These are phyloP conservation scores for Drosophila prostipennis DNA, from an alignment of 2,888 invertebrate genomes.

Conservation along the genomic window DNA sequence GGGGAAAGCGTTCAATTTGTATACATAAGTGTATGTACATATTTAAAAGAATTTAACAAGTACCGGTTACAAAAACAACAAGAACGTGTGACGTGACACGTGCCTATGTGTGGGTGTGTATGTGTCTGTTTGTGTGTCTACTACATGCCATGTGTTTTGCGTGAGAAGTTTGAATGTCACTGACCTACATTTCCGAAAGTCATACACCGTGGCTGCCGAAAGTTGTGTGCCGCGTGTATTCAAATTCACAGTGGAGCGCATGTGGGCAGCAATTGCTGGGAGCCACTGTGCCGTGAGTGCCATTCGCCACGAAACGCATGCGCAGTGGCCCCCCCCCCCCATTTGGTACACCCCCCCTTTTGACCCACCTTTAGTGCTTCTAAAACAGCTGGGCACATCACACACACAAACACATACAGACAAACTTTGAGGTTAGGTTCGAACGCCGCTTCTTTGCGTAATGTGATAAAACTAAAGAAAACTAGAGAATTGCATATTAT, in stretches of 20 bases:
- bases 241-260: background rate
- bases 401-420: background rate
- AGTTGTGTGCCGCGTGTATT: conserved; percentile 15
- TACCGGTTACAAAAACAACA: background rate
- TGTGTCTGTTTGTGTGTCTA: conserved; percentile 23
- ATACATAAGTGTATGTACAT: background rate
- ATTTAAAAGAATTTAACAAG: background rate
- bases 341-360: background rate
- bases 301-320: conserved; percentile 52
- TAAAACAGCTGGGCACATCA: conserved; percentile 55
- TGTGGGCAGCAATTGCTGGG: conserved; percentile 4
- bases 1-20: background rate
- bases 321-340: background rate
- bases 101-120: conserved; percentile 17
- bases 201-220: conserved; percentile 41
- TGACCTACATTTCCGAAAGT: conserved; percentile 77
- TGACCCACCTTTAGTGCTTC: background rate
- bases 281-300: conserved; percentile 18
- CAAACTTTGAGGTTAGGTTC: conserved; percentile 59
- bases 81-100: conserved; percentile 1
- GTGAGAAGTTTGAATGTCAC: conserved; percentile 64
- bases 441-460: conserved; percentile 53
- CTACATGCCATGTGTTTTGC: conserved; percentile 20
- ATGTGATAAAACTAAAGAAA: conserved; percentile 43
- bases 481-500: no score